phyloP scores from a whole-genome alignment of 2,888 invertebrate genomes.

The Eupithecia inturbata region DNA sequence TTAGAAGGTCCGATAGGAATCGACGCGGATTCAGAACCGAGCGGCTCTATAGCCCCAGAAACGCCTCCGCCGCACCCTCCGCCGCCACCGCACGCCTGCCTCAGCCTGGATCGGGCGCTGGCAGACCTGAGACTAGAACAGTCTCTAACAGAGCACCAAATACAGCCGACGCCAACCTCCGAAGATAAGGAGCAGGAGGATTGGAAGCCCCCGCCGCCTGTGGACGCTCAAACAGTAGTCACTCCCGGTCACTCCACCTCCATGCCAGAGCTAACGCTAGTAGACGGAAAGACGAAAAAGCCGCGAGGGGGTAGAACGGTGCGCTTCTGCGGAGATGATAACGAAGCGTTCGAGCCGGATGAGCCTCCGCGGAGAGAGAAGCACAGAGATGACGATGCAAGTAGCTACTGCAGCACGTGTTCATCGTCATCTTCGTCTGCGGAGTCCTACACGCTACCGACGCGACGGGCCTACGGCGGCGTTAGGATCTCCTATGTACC shows the following conservation, averaged over 20 bases:
- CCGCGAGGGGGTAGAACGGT: constrained; percentile 75
- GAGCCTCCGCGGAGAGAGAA: constrained; percentile 67
- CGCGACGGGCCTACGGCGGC: constrained; percentile 92
- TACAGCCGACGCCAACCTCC: constrained; percentile 82
- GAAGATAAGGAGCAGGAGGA: constrained; percentile 70
- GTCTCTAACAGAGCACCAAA: constrained; percentile 87
- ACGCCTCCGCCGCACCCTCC: constrained; percentile 81
- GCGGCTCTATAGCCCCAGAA: constrained; percentile 83
- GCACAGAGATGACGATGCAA: constrained; percentile 86
- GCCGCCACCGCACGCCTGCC: constrained; percentile 75
- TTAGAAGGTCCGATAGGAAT: constrained; percentile 55
- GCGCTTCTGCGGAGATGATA: constrained; percentile 78
- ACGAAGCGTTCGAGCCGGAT: constrained; percentile 78
- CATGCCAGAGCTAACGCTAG: constrained; percentile 79
- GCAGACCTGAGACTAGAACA: constrained; percentile 86
- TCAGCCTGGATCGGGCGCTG: constrained; percentile 75
- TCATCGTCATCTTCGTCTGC: constrained; percentile 96
- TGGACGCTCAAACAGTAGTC: constrained; percentile 79
- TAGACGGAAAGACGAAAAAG: constrained; percentile 73
- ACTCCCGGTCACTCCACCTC: constrained; percentile 82
- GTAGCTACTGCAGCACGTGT: constrained; percentile 93
- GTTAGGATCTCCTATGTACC: constrained; percentile 96
- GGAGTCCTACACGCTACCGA: constrained; percentile 93
- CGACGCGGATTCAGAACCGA: constrained; percentile 85
- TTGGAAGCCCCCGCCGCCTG: constrained; percentile 82